These are phyloP conservation scores for Pristionchus fissidentatus DNA, from an alignment of 2,888 invertebrate species.

Conservation along the genomic window DNA sequence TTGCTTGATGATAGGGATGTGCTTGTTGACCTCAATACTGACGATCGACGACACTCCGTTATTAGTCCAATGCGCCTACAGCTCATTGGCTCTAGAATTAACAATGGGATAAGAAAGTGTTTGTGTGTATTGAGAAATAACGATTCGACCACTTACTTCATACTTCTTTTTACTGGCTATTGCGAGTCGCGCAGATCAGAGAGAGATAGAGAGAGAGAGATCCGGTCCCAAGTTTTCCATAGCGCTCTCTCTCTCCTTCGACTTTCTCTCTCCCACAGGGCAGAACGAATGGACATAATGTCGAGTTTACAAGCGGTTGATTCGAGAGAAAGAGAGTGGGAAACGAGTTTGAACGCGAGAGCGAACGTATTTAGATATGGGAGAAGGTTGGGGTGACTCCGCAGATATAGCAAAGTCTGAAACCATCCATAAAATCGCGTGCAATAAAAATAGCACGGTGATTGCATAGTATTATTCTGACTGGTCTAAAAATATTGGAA, in stretches of 20 bases:
- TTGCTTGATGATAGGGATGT: neutral
- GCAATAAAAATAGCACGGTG: too few species aligned
- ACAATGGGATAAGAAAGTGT: neutral
- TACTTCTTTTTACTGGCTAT: conserved; percentile 34
- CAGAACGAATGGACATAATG: conserved; percentile 19
- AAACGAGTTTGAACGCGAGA: neutral
- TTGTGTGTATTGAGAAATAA: neutral
- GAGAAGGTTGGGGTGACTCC: neutral
- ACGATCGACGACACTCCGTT: too few species aligned
- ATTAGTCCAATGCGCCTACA: neutral
- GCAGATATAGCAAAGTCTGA: too few species aligned
- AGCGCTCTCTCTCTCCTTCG: too few species aligned
- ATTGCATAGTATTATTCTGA: too few species aligned
- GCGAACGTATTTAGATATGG: neutral
- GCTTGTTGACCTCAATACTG: neutral
- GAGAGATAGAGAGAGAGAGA: neutral
- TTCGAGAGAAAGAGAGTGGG: neutral
- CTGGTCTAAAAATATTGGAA: too few species aligned
- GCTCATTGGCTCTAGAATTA: neutral
- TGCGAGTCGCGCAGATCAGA: neutral
- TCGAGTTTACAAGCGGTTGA: neutral
- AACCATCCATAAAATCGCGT: neutral
- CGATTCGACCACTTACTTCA: conserved; percentile 32
- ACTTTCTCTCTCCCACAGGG: conserved; percentile 14
- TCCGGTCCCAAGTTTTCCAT: conserved; percentile 29